Evolutionary conservation across 2,888 invertebrate species (phyloP).

Genomic region (Ferrisia virgata): DNA sequence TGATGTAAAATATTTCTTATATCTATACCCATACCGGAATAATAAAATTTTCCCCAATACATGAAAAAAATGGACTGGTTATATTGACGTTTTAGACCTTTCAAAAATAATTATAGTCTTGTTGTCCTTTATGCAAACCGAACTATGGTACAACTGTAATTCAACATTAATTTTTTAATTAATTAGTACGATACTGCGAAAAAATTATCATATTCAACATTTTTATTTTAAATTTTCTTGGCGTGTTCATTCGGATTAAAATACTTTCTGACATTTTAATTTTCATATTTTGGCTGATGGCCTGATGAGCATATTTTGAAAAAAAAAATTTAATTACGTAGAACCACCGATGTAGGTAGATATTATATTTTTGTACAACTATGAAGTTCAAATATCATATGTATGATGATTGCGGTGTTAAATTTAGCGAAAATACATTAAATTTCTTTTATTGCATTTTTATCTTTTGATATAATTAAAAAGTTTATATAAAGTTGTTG

Average conservation of each 20-base stretch:
- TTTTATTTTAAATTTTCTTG: background rate
- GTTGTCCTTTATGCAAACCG: too few relatives aligned
- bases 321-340: background rate
- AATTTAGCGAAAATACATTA: constrained; percentile 7
- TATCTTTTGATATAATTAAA: constrained; percentile 6
- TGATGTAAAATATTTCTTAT: too few relatives aligned
- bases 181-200: constrained; percentile 58
- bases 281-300: background rate
- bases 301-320: too few relatives aligned
- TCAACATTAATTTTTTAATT: background rate
- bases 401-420: background rate
- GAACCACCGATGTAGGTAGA: background rate
- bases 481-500: constrained; percentile 2
- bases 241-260: background rate
- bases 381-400: background rate
- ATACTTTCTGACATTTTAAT: background rate
- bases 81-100: too few relatives aligned
- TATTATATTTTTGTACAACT: background rate
- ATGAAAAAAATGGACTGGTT: too few relatives aligned
- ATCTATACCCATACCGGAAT: too few relatives aligned
- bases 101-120: too few relatives aligned
- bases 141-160: too few relatives aligned
- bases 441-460: background rate
- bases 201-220: constrained; percentile 57
- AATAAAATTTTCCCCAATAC: too few relatives aligned